Conservation (phyloP, 2,113 vertebrate species). For the Pelobates fuscus region DNA sequence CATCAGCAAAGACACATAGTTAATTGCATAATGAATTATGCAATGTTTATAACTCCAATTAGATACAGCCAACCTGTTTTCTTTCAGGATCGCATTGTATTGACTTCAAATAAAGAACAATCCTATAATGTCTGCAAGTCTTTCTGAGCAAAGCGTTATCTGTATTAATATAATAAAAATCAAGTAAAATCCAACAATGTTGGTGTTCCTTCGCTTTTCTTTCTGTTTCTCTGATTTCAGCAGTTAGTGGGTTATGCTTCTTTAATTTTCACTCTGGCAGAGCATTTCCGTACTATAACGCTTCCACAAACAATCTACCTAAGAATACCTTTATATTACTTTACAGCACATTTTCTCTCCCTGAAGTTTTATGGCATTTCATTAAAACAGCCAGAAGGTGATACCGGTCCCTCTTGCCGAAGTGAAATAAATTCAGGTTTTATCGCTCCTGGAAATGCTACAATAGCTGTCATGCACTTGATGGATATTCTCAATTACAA, state of each 20-base stretch:
- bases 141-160: background rate
- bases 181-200: constrained; percentile 35
- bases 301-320: constrained; percentile 65
- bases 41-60: too few relatives aligned
- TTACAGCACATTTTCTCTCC: constrained; percentile 78
- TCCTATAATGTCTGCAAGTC: background rate
- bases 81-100: background rate
- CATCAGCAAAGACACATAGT: too few relatives aligned
- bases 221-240: constrained; percentile 22
- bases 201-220: background rate
- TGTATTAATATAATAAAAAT: constrained; percentile 22
- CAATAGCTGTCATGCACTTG: constrained; percentile 78
- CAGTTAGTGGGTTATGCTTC: constrained; percentile 37
- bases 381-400: constrained; percentile 82
- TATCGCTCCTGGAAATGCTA: constrained; percentile 81
- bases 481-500: constrained; percentile 84
- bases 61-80: too few relatives aligned
- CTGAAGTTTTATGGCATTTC: constrained; percentile 80
- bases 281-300: constrained; percentile 39
- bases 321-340: constrained; percentile 77
- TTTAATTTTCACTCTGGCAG: constrained; percentile 37
- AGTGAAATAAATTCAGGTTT: constrained; percentile 83
- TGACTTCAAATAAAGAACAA: background rate
- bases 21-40: too few relatives aligned
- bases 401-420: constrained; percentile 81